Evolutionary conservation across 2,888 invertebrate genomes (phyloP), one percentile per base, ranked within the genome.

Genomic region (Caenorhabditis parvicauda): DNA sequence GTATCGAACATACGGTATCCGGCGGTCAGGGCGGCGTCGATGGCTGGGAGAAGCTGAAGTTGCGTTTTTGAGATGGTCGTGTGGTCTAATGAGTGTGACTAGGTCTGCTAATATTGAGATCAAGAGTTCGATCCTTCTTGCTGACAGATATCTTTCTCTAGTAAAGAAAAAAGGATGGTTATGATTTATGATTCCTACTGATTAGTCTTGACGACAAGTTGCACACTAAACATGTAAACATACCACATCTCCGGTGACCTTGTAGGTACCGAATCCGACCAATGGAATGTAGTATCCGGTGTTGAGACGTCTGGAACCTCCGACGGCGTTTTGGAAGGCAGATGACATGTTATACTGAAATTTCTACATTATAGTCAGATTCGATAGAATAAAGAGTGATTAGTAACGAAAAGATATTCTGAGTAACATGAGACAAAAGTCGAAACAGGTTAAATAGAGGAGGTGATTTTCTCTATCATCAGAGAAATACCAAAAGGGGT

Each of bases 1-100:
- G 90, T 90, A 83, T 91, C 91, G 61, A 83, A 76, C 14, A 81
- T 74, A 24, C 83, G 77, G 64, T 83, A 83, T 6, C 83, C 83
- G 38, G 79, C 72, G 7, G 59, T 50, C 14, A 83, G 64, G 2
- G 83, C 83, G 9, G 82, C 76, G 54, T 83, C 81, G 49, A 84
- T 58, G 3, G 56, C 55, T 6, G 54, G 53, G 0, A 47, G 24
- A 17, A 62, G 46, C 62, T 62, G 47, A 38, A 48, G 50, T n/a
- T n/a, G n/a, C n/a, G n/a, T n/a, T n/a, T n/a, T n/a, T n/a, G n/a
- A n/a, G n/a, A n/a, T n/a, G n/a, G n/a, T n/a, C n/a, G n/a, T n/a
- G n/a, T n/a, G n/a, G n/a, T n/a, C n/a, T n/a, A n/a, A n/a, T n/a
- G n/a, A n/a, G n/a, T n/a, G n/a, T n/a, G n/a, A n/a, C n/a, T n/a